Conservation (phyloP, 2,888 invertebrate genomes). For the Himalopsyche kuldschensis region DNA sequence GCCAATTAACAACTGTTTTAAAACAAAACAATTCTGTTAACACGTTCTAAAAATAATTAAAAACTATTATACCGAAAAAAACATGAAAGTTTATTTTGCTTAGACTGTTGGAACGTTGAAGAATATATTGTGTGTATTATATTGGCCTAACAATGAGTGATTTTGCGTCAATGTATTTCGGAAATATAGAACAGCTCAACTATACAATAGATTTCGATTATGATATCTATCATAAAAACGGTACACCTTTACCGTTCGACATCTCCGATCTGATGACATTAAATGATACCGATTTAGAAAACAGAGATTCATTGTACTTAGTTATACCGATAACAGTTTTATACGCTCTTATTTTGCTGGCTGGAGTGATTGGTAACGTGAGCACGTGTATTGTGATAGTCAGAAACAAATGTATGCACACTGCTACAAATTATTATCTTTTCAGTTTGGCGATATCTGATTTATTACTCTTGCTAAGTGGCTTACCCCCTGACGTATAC, state of each 20-base stretch:
- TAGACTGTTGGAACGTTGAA: too few species aligned
- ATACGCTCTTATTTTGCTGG: constrained; percentile 70
- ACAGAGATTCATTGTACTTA: constrained; percentile 61
- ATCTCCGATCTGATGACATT: neutral
- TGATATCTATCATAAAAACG: constrained; percentile 16
- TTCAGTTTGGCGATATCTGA: constrained; percentile 80
- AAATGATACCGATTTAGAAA: constrained; percentile 3
- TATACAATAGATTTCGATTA: constrained; percentile 24
- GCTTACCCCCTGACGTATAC: constrained; percentile 79
- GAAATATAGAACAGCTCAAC: constrained; percentile 18
- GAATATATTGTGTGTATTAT: too few species aligned
- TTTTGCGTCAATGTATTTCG: constrained; percentile 36
- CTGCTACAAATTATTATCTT: constrained; percentile 81
- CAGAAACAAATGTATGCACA: constrained; percentile 78
- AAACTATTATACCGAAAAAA: too few species aligned
- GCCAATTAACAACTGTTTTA: too few species aligned
- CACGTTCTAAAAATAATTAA: too few species aligned
- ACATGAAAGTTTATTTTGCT: too few species aligned
- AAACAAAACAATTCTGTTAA: too few species aligned
- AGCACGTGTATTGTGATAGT: constrained; percentile 79
- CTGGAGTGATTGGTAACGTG: constrained; percentile 76
- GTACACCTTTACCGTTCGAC: neutral
- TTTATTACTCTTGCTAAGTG: constrained; percentile 70
- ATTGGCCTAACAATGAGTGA: constrained; percentile 26
- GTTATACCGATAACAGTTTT: constrained; percentile 68